These are phyloP conservation scores for Lagenorhynchus albirostris DNA, from an alignment of 2,113 vertebrate species.

Conservation along the genomic window DNA sequence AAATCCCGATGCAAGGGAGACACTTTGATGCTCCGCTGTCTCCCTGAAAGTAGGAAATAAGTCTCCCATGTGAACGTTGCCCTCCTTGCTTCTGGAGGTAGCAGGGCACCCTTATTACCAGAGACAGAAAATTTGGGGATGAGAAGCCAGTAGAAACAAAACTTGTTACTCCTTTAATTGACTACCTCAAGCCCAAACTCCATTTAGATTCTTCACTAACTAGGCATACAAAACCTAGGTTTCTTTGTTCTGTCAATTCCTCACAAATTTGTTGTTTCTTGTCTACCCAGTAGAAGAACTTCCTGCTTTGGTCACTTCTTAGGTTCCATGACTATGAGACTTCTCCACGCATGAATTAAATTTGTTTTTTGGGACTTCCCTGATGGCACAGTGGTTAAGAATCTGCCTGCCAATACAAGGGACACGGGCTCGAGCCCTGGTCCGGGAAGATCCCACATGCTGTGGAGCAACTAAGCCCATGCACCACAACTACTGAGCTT, in stretches of 20 bases:
- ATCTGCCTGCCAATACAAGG: too few relatives aligned
- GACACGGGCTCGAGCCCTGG: too few relatives aligned
- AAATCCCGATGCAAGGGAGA: background rate
- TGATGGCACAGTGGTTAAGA: too few relatives aligned
- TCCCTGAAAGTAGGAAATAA: background rate
- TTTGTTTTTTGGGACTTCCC: too few relatives aligned
- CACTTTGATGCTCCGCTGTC: background rate
- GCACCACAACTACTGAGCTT: too few relatives aligned
- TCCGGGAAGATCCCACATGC: too few relatives aligned
- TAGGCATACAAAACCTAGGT: background rate
- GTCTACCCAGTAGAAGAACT: background rate
- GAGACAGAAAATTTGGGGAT: background rate
- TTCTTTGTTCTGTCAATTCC: background rate
- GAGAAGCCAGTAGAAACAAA: background rate
- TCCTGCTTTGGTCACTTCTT: background rate
- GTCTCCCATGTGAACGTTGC: background rate
- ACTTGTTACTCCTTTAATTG: background rate
- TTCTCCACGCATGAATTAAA: too few relatives aligned
- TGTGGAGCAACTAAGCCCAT: too few relatives aligned
- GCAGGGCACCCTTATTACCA: too few relatives aligned
- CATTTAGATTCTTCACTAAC: background rate
- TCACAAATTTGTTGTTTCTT: background rate
- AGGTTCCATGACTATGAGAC: background rate
- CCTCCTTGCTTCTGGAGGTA: background rate
- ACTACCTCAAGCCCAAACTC: background rate